Conservation (phyloP, 2,797 vertebrate genomes). For the Crenuchus spilurus region DNA sequence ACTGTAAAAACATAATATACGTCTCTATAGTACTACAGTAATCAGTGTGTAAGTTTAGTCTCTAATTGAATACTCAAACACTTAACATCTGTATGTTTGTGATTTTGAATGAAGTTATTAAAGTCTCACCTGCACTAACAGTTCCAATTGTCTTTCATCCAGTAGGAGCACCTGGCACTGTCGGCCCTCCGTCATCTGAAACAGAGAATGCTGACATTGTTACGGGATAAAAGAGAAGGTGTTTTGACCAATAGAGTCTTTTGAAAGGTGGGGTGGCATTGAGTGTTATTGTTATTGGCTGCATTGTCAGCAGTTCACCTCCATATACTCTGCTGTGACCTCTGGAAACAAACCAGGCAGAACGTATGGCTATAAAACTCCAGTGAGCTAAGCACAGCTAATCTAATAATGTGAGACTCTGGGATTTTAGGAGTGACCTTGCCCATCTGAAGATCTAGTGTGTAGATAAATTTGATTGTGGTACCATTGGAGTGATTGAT, state of each 20-base stretch:
- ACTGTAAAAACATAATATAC: no score
- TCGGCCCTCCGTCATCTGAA: conserved; percentile 96
- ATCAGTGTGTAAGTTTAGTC: no score
- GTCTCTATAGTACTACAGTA: no score
- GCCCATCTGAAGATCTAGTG: not conserved
- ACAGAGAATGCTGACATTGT: conserved; percentile 12
- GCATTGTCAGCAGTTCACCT: not conserved
- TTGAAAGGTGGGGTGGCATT: not conserved
- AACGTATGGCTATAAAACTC: not conserved
- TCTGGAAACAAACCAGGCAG: conserved; percentile 10
- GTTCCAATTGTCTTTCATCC: conserved; percentile 92
- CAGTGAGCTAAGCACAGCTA: not conserved
- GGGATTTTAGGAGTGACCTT: not conserved
- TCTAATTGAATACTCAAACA: no score
- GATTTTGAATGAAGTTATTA: not conserved
- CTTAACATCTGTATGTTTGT: no score
- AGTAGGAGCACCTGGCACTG: conserved; percentile 93
- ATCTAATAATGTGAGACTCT: conserved; percentile 29
- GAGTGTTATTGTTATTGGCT: not conserved
- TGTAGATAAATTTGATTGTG: conserved; percentile 58
- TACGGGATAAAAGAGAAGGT: not conserved
- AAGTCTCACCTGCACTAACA: conserved; percentile 91
- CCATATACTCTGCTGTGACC: not conserved
- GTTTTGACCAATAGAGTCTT: not conserved
- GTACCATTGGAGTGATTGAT: conserved; percentile 32